Evolutionary conservation across 2,113 vertebrate species (phyloP).

Genomic region (Mohoua ochrocephala): DNA sequence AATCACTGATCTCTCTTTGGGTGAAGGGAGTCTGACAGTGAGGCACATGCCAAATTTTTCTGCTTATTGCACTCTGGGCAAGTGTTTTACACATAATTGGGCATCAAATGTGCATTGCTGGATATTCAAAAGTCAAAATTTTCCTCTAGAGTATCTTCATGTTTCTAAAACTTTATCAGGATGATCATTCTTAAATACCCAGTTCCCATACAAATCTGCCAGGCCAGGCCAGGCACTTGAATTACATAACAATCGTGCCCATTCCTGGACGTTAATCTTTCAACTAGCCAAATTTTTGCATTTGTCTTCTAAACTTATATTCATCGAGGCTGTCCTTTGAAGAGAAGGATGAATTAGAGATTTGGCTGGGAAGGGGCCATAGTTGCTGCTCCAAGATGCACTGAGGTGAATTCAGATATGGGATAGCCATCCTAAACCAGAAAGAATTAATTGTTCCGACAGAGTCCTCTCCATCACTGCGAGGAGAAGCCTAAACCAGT

Average conservation of each 20-base stretch:
- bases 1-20: not conserved
- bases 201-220: not conserved
- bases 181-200: not conserved
- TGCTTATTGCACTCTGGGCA: not conserved
- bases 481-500: not conserved
- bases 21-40: not conserved
- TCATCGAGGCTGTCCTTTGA: not conserved
- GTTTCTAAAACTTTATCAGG: not conserved
- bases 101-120: not conserved
- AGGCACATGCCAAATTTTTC: not conserved
- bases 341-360: not conserved
- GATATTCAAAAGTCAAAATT: not conserved
- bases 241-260: rapidly evolving
- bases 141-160: not conserved
- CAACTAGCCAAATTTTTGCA: not conserved
- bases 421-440: not conserved
- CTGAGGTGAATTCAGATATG: not conserved
- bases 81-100: not conserved
- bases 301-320: not conserved
- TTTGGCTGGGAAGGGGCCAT: not conserved
- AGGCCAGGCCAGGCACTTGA: not conserved
- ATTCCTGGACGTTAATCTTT: not conserved
- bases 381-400: not conserved
- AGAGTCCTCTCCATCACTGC: not conserved
- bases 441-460: not conserved